phyloP scores from a whole-genome alignment of 2,797 vertebrate genomes.

The Sparus aurata region DNA sequence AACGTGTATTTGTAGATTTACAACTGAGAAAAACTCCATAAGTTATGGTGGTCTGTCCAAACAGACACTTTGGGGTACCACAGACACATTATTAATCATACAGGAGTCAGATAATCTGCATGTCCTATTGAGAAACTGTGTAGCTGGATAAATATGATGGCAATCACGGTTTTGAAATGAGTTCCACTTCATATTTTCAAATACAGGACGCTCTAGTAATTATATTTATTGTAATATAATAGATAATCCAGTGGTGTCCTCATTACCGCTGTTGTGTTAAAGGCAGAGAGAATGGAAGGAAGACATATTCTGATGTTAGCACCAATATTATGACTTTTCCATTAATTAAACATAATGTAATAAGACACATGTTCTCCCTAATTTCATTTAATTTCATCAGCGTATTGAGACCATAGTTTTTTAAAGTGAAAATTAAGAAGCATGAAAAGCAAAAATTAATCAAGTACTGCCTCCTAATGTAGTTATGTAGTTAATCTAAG shows the following conservation, averaged over 20 bases:
- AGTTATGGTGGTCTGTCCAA: neutral
- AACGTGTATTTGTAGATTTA: neutral
- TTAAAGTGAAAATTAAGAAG: neutral
- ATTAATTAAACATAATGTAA: neutral
- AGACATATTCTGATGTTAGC: neutral
- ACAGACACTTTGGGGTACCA: neutral
- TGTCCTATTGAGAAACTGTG: too few relatives aligned
- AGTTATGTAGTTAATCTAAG: neutral
- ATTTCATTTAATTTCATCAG: neutral
- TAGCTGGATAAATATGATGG: too few relatives aligned
- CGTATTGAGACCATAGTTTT: neutral
- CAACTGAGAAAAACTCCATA: neutral
- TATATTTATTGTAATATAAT: neutral
- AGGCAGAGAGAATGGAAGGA: neutral
- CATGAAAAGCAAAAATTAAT: neutral
- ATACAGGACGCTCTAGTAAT: neutral
- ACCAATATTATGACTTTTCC: neutral
- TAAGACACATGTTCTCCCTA: neutral
- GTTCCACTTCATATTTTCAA: too few relatives aligned
- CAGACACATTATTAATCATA: neutral
- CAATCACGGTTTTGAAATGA: too few relatives aligned
- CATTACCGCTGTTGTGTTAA: neutral
- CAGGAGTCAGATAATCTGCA: neutral
- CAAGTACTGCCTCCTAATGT: slow-evolving; percentile 1
- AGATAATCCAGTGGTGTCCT: neutral